These are phyloP conservation scores for Chloroclystis v-ata DNA, from an alignment of 2,888 invertebrate genomes.

Conservation along the genomic window DNA sequence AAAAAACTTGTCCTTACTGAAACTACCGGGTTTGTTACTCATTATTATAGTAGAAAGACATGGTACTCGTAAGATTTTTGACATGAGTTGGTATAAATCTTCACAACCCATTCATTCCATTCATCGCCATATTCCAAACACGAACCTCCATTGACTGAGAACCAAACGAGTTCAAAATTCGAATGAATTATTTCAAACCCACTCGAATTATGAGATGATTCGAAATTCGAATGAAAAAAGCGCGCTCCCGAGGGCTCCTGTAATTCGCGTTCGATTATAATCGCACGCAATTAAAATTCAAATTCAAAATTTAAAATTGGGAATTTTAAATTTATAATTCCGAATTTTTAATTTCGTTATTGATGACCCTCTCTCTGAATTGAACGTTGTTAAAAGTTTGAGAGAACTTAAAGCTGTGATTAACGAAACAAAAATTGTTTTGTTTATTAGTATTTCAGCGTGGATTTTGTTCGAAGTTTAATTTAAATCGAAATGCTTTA, in stretches of 20 bases:
- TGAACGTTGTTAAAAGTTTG: constrained; percentile 55
- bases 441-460: constrained; percentile 48
- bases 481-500: constrained; percentile 13
- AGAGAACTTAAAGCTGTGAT: constrained; percentile 43
- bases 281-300: constrained; percentile 69
- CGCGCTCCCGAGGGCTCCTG: constrained; percentile 50
- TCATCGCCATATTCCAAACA: constrained; percentile 4
- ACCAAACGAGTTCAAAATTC: constrained; percentile 12
- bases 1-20: too few relatives aligned
- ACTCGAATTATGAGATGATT: constrained; percentile 47
- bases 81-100: neutral
- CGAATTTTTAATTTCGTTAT: constrained; percentile 75
- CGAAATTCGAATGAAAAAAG: constrained; percentile 58
- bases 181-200: constrained; percentile 19
- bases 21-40: too few relatives aligned
- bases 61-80: too few relatives aligned
- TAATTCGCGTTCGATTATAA: too few relatives aligned
- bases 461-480: constrained; percentile 30
- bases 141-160: constrained; percentile 4
- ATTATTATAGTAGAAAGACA: too few relatives aligned
- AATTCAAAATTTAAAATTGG: constrained; percentile 76
- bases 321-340: constrained; percentile 76
- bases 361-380: constrained; percentile 77
- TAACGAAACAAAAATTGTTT: constrained; percentile 51
- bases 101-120: neutral